Conservation (phyloP, 2,888 invertebrate species). For the Punctoribates punctum region DNA sequence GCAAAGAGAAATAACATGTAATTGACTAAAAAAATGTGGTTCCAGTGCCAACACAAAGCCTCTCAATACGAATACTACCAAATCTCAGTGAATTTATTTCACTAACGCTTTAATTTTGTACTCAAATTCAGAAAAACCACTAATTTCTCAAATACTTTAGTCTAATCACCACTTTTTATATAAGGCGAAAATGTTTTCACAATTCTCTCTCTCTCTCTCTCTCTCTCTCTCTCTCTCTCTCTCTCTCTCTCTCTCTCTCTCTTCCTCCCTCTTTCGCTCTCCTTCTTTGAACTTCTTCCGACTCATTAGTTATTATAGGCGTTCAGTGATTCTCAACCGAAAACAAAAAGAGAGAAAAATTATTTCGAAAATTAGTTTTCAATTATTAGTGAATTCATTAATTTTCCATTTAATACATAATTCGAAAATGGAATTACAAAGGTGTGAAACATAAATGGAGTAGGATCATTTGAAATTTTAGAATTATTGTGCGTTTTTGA, state of each 20-base stretch:
- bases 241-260: neutral
- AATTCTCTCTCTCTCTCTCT: neutral
- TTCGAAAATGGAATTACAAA: no score
- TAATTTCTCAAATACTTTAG: neutral
- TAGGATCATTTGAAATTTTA: no score
- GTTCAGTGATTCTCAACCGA: neutral
- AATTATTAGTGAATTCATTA: neutral
- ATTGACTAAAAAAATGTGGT: neutral
- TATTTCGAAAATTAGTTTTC: neutral
- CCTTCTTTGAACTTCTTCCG: neutral
- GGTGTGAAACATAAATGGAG: no score
- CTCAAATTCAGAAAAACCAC: neutral
- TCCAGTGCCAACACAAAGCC: neutral
- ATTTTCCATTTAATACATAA: neutral
- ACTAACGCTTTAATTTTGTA: neutral
- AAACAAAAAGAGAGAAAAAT: neutral
- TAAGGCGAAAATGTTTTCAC: neutral
- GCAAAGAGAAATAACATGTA: neutral
- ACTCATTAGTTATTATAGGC: slow-evolving; percentile 1
- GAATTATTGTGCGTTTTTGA: no score
- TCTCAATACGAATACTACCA: no score
- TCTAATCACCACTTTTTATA: neutral
- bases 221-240: neutral
- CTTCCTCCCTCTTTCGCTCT: neutral
- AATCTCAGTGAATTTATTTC: no score